A percentile compares a stretch with the other conserved stretches of the same genome.
Evolutionary conservation across 2,113 vertebrate genomes (phyloP).

Genomic region (Urocitellus parryii): DNA sequence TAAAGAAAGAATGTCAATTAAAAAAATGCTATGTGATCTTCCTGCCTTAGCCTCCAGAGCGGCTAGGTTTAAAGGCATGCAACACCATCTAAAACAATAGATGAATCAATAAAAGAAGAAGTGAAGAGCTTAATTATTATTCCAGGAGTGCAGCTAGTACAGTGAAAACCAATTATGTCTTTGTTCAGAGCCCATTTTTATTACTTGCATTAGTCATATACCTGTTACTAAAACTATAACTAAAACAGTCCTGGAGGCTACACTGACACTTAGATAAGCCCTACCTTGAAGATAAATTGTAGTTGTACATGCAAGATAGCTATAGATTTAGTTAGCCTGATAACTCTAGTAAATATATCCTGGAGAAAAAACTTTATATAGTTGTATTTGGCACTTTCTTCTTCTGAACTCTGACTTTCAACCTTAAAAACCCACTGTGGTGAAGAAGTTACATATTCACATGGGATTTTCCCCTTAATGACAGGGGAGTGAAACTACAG

Average conservation of each 20-base stretch:
- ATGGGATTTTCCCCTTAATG: neutral
- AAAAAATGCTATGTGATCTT: no score
- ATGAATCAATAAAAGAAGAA: neutral
- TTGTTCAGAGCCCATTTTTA: neutral
- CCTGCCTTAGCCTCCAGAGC: no score
- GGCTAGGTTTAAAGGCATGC: no score
- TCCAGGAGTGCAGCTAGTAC: neutral
- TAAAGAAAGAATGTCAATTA: no score
- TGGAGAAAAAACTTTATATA: neutral
- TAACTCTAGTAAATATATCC: neutral
- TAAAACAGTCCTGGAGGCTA: no score
- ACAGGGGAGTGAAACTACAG: neutral
- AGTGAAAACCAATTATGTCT: neutral
- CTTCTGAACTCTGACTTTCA: neutral
- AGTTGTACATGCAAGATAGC: neutral
- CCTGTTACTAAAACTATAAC: neutral
- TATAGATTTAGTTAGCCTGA: neutral
- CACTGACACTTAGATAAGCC: neutral
- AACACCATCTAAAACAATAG: no score
- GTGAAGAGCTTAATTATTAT: neutral
- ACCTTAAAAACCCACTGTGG: neutral
- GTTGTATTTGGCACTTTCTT: neutral
- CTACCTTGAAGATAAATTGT: neutral
- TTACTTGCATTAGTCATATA: neutral
- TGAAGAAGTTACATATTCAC: neutral